Evolutionary conservation across 2,888 invertebrate species (phyloP).

Genomic region (Melieria picta): DNA sequence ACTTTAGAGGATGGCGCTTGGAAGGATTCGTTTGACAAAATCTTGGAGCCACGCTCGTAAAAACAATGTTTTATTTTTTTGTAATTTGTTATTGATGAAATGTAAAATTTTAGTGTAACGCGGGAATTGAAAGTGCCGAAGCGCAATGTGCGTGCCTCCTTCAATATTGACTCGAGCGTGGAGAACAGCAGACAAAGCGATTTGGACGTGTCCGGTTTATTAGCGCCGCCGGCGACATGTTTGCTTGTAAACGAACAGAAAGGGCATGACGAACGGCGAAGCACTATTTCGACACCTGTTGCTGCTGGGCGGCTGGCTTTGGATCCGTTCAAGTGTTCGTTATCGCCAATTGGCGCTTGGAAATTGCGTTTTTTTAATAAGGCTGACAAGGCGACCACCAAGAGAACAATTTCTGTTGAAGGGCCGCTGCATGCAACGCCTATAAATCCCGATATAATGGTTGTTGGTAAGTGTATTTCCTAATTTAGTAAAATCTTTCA

Average conservation of each 20-base stretch:
- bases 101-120: slow-evolving; percentile 45
- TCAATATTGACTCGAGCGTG: slow-evolving; percentile 59
- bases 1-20: slow-evolving; percentile 56
- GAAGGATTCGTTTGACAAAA: slow-evolving; percentile 61
- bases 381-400: slow-evolving; percentile 1
- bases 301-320: slow-evolving; percentile 34
- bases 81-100: background rate
- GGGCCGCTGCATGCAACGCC: slow-evolving; percentile 35
- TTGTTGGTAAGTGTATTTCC: slow-evolving; percentile 25
- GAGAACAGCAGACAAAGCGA: slow-evolving; percentile 50
- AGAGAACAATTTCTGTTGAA: slow-evolving; percentile 5
- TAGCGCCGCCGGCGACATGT: background rate
- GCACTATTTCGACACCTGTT: slow-evolving; percentile 55
- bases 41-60: slow-evolving; percentile 54
- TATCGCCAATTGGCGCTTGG: slow-evolving; percentile 57
- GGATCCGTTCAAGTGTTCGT: slow-evolving; percentile 54
- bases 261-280: background rate
- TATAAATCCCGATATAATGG: slow-evolving; percentile 21
- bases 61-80: slow-evolving; percentile 33
- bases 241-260: too few species aligned
- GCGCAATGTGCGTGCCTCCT: slow-evolving; percentile 52
- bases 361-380: slow-evolving; percentile 39
- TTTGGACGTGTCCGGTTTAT: background rate
- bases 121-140: slow-evolving; percentile 54
- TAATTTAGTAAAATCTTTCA: background rate